Percentiles rank a stretch among this genome's conserved stretches.
These are phyloP conservation scores for Schrankia costaestrigalis DNA, from an alignment of 2,888 invertebrate species.

Conservation along the genomic window DNA sequence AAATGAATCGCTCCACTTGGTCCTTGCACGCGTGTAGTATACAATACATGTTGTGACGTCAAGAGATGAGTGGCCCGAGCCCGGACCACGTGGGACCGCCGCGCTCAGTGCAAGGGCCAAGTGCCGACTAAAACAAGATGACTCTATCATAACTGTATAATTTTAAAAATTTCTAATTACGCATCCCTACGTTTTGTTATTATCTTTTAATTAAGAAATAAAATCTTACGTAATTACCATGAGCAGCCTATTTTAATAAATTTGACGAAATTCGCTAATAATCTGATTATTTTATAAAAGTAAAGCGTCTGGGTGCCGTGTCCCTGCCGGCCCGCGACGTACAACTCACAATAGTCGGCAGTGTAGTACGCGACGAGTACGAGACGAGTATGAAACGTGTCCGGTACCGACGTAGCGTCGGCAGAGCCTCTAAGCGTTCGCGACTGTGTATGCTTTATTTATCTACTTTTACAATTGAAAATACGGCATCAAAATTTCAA, in stretches of 20 bases:
- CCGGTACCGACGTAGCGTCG: constrained; percentile 21
- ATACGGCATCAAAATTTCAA: constrained; percentile 78
- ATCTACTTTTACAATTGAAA: constrained; percentile 76
- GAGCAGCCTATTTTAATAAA: constrained; percentile 80
- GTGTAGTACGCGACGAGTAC: constrained; percentile 20
- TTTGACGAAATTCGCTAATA: constrained; percentile 76
- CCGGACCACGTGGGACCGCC: too few relatives aligned
- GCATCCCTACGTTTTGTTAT: constrained; percentile 80
- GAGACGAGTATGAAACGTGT: constrained; percentile 31
- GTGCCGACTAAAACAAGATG: constrained; percentile 63
- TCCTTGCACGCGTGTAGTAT: constrained; percentile 27
- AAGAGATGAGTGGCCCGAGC: too few relatives aligned
- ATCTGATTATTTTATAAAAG: constrained; percentile 73
- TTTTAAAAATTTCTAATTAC: constrained; percentile 81
- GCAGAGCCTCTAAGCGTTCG: constrained; percentile 58
- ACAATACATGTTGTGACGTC: too few relatives aligned
- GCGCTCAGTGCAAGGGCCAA: constrained; percentile 40
- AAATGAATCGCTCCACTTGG: constrained; percentile 61
- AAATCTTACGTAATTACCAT: constrained; percentile 79
- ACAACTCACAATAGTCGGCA: constrained; percentile 17
- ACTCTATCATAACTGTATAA: constrained; percentile 80
- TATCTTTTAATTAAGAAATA: constrained; percentile 80
- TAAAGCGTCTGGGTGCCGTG: constrained; percentile 73
- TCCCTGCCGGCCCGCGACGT: constrained; percentile 25
- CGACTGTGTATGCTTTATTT: constrained; percentile 71